These are phyloP conservation scores for Sakesphorus luctuosus DNA, from an alignment of 2,113 vertebrate species.

Conservation along the genomic window DNA sequence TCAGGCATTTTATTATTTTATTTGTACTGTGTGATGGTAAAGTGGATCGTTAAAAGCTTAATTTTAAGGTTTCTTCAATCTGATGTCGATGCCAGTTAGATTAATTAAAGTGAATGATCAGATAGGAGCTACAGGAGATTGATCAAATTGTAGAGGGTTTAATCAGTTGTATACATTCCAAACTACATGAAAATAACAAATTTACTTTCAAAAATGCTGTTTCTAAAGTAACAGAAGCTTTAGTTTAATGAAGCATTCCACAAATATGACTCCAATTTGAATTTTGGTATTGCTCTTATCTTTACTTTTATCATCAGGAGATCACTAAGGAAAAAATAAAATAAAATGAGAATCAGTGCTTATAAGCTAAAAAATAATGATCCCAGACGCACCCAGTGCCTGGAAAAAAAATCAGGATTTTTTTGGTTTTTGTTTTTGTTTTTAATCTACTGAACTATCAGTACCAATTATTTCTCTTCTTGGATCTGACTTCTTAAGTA, in stretches of 20 bases:
- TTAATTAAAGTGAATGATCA: slow-evolving; percentile 53
- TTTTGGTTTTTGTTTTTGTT: not conserved
- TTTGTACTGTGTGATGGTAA: not conserved
- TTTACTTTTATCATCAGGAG: slow-evolving; percentile 11
- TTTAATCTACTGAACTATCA: slow-evolving; percentile 38
- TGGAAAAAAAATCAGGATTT: not conserved
- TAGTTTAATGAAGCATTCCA: slow-evolving; percentile 24
- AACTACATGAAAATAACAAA: slow-evolving; percentile 30
- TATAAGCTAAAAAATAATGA: slow-evolving; percentile 45
- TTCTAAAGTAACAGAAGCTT: slow-evolving; percentile 36
- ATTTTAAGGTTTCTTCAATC: slow-evolving; percentile 47
- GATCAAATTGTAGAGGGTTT: slow-evolving; percentile 27
- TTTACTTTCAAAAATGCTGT: not conserved
- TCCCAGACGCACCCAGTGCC: not conserved
- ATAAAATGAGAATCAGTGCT: not conserved
- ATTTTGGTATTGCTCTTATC: slow-evolving; percentile 25
- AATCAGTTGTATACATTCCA: not conserved
- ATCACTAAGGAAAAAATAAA: not conserved
- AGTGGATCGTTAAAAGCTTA: slow-evolving; percentile 47
- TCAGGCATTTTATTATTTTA: slow-evolving; percentile 32
- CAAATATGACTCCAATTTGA: slow-evolving; percentile 5
- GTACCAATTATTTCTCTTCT: slow-evolving; percentile 51
- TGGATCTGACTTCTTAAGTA: slow-evolving; percentile 51
- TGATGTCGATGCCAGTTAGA: slow-evolving; percentile 7
- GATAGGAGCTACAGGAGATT: slow-evolving; percentile 38